Evolutionary conservation across 2,113 vertebrate genomes (phyloP), one percentile per base, ranked within the genome.

Genomic region (Syngnathus scovelli): DNA sequence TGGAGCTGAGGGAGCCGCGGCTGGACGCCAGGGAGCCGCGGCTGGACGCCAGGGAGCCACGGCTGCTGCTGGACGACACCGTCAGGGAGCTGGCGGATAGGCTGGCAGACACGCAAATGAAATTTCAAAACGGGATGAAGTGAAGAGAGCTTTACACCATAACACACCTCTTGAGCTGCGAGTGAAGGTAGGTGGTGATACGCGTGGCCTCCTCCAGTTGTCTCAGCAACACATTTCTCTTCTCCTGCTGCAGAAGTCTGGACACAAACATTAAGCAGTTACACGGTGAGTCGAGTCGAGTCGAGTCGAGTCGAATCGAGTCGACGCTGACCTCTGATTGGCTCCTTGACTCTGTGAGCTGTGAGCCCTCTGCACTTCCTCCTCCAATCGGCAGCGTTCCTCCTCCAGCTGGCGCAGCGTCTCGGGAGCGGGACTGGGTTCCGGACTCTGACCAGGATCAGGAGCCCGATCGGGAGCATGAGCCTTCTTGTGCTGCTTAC

Each of bases 71-170:
- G 67, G 96, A 98, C 18, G 97, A 99, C 86, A 95, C 89, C 0
- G 96, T 98, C 83, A 99, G 91, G 36, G 92, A 97, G 79, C 96
- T 99, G 79, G 96, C 95, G 0, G 96, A 98, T 76, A 98, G 88
- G 81, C 97, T 99, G 76, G n/a, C 21, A 21, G 10, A 7, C 1
- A 12, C 19, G 18, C 15, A 6, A 48, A 16, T 1, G n/a, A 2
- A 51, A n/a, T 6, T n/a, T 51, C 5, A 19, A n/a, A 7, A 49
- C 18, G 6, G 46, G 44, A 46, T 46, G 44, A 46, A 46, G 44
- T 15, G 15, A 49, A 49, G 46, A 7, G 18, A 33, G 27, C 27
- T 33, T 33, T 33, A 33, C 27, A 33, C 27, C 27, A 71, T 13
- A 43, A 33, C 10, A 38, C 76, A 97, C 96, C 96, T 98, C 89